These are phyloP conservation scores for Alligator mississippiensis DNA, from an alignment of 2,113 vertebrate species.

Conservation along the genomic window DNA sequence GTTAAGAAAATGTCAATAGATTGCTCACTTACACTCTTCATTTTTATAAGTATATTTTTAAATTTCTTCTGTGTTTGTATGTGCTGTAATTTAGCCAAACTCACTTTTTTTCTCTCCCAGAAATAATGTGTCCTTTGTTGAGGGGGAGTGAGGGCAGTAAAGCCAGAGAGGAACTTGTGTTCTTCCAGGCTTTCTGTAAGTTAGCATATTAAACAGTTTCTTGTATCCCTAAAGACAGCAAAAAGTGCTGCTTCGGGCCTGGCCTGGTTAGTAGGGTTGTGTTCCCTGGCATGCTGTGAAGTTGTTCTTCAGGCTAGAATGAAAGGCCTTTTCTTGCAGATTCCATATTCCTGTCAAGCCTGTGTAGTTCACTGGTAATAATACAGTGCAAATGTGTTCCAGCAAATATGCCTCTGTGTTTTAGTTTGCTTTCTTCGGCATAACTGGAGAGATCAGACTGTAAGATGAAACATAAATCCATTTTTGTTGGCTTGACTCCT, in stretches of 20 bases:
- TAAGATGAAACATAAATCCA: constrained; percentile 58
- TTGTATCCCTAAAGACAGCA: too few relatives aligned
- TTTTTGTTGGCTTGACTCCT: constrained; percentile 59
- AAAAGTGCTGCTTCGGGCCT: background rate
- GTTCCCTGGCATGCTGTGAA: background rate
- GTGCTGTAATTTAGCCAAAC: too few relatives aligned
- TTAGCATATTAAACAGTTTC: too few relatives aligned
- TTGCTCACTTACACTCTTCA: background rate
- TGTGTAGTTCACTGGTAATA: constrained; percentile 34
- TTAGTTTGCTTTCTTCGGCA: constrained; percentile 58
- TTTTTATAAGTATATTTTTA: background rate
- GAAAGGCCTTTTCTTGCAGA: constrained; percentile 26
- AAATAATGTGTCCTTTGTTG: background rate
- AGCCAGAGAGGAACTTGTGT: background rate
- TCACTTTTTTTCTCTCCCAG: too few relatives aligned
- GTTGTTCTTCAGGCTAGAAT: constrained; percentile 10
- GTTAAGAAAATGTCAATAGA: background rate
- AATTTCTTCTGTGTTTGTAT: too few relatives aligned
- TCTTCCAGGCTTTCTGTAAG: background rate
- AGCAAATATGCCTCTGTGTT: constrained; percentile 31
- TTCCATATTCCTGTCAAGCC: constrained; percentile 46
- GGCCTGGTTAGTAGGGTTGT: background rate
- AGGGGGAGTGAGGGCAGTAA: background rate
- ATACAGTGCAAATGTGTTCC: background rate
- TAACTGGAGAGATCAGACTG: constrained; percentile 46